phyloP scores from a whole-genome alignment of 2,888 invertebrate genomes.

The Venusia cambrica region DNA sequence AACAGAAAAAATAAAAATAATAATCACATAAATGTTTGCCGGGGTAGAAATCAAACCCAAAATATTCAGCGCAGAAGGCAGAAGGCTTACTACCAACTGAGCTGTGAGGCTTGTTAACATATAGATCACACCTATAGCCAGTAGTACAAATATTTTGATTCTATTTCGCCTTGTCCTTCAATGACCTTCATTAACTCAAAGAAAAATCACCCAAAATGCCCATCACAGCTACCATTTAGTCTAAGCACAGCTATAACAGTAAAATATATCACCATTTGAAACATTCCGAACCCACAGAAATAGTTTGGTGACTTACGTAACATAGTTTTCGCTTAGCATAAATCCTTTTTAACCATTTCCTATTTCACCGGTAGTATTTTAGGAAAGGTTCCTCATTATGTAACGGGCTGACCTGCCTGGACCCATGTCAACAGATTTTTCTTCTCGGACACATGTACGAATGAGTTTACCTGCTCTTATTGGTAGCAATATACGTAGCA shows the following conservation, averaged over 20 bases:
- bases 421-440: constrained; percentile 47
- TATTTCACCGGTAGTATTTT: constrained; percentile 32
- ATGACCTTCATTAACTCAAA: too few species aligned
- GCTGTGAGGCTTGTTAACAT: too few species aligned
- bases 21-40: too few species aligned
- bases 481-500: constrained; percentile 9
- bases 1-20: too few species aligned
- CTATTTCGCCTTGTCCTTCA: too few species aligned
- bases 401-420: constrained; percentile 37
- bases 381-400: constrained; percentile 31
- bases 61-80: too few species aligned
- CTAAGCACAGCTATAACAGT: constrained; percentile 9
- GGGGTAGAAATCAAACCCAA: too few species aligned
- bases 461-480: constrained; percentile 29
- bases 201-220: too few species aligned
- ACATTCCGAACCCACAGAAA: constrained; percentile 20
- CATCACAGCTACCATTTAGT: too few species aligned
- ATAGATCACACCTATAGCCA: too few species aligned
- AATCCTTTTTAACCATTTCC: constrained; percentile 33
- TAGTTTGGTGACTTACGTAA: constrained; percentile 27
- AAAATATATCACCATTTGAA: constrained; percentile 8
- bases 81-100: too few species aligned
- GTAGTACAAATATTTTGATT: too few species aligned
- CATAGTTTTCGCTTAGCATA: constrained; percentile 30
- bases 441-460: constrained; percentile 37